phyloP scores from a whole-genome alignment of 2,888 invertebrate genomes.

The Uloborus plumipes region DNA sequence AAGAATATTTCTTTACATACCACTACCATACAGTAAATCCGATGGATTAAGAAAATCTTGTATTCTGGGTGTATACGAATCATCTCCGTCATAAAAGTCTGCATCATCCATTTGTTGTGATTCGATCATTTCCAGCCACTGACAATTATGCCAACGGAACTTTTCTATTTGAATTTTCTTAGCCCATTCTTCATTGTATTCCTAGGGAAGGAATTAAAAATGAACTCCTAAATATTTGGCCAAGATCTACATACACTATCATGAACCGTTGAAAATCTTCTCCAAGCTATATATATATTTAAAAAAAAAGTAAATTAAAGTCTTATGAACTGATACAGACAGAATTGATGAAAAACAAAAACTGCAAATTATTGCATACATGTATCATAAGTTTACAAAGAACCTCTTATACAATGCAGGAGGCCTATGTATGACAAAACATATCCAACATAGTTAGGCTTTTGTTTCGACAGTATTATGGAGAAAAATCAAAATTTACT shows the following conservation, averaged over 20 bases:
- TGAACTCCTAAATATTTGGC: not conserved
- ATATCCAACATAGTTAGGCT: too few species aligned
- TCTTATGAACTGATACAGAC: too few species aligned
- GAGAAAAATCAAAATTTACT: too few species aligned
- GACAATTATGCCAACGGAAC: conserved; percentile 97
- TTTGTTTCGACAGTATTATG: too few species aligned
- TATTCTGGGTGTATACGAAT: conserved; percentile 65
- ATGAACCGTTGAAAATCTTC: conserved; percentile 89
- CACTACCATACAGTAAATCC: conserved; percentile 65
- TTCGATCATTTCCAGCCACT: conserved; percentile 98
- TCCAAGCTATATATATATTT: too few species aligned
- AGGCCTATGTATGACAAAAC: too few species aligned
- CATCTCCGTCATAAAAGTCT: conserved; percentile 63
- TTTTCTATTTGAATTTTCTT: conserved; percentile 92
- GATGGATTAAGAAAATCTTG: conserved; percentile 65
- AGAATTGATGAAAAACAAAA: too few species aligned
- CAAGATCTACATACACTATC: not conserved
- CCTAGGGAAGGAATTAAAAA: conserved; percentile 70
- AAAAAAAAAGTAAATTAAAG: not conserved
- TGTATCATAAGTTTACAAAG: too few species aligned
- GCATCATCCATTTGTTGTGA: conserved; percentile 66
- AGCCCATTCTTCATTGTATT: conserved; percentile 92
- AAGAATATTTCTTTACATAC: conserved; percentile 22
- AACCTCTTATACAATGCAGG: too few species aligned
- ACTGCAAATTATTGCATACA: too few species aligned